Percentiles rank a stretch among this genome's conserved stretches.
Conservation (phyloP, 2,888 invertebrate species). For the Nephrotoma flavescens region DNA sequence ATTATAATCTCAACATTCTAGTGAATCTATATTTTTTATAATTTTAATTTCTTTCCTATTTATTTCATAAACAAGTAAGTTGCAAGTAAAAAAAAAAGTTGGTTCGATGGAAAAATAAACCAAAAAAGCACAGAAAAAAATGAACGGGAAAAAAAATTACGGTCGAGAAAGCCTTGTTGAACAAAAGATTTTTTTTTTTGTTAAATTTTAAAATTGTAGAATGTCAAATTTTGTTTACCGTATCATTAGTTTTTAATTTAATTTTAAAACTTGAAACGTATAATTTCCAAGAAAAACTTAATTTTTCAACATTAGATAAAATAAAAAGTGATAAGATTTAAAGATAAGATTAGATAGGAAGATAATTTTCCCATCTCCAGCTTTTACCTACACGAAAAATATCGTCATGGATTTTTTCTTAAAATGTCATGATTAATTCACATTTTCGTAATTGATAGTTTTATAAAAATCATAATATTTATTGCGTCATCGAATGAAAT, state of each 20-base stretch:
- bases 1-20: neutral
- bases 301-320: neutral
- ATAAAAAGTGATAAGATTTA: neutral
- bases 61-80: neutral
- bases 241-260: neutral
- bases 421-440: neutral
- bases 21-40: neutral
- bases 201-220: neutral
- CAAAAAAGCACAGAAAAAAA: neutral
- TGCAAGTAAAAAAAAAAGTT: neutral
- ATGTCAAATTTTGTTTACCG: neutral
- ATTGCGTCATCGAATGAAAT: neutral
- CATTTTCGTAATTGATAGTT: neutral
- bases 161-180: neutral
- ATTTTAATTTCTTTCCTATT: neutral
- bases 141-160: neutral
- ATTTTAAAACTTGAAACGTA: neutral
- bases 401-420: neutral
- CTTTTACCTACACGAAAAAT: neutral
- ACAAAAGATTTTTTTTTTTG: neutral
- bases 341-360: neutral
- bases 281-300: neutral
- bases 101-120: neutral
- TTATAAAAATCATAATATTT: neutral
- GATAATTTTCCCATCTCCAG: neutral